Base-by-base conservation (phyloP, 2,888 invertebrate genomes). In the Noctua janthe region DNA sequence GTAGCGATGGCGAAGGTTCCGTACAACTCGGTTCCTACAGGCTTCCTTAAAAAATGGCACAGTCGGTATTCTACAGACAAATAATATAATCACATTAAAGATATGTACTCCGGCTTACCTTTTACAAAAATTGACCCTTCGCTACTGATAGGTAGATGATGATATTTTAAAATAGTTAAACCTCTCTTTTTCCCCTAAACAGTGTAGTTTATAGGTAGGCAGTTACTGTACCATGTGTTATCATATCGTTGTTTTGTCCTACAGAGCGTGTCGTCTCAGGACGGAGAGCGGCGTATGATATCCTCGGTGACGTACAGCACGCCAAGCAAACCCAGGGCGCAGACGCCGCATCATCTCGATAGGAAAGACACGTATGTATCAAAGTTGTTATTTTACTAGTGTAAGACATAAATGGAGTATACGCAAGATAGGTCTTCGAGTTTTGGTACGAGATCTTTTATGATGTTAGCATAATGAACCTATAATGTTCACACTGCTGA, bases 321-420 rank as follows among this genome's bases (percentile, higher is more conserved):
- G 77, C 90, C 92, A 17, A 86, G 88, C 81, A 96, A 96, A 62
- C 93, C 93, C 29, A 90, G 94, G 5, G 92, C 94, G 47, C 89
- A 90, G 81, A 92, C 92, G 62, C 93, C 94, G 81, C 95, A 94
- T 47, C 92, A 93, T 8, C 66, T 93, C 11, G 96, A 96, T 2
- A 91, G 96, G 88, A 96, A 96, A 78, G 95, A 95, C 82, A 91
- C 87, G 94, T 94, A 76, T n/a, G 86, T 87, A 83, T 76, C 20
- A 1, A 23, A 23, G 10, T 29, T 29, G 20, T 66, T 47, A 35
- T n/a, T 35, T 76, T 17, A 35, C 8, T 47, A 11, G 47, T 11
- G 47, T 47, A 47, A 47, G 13, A 11, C 47, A 11, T 47, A 47
- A 47, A 47, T 47, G 11, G 47, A 11, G 47, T 47, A 2, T 11